Base-by-base conservation (phyloP, 2,797 vertebrate species). In the Poecile montanus region DNA sequence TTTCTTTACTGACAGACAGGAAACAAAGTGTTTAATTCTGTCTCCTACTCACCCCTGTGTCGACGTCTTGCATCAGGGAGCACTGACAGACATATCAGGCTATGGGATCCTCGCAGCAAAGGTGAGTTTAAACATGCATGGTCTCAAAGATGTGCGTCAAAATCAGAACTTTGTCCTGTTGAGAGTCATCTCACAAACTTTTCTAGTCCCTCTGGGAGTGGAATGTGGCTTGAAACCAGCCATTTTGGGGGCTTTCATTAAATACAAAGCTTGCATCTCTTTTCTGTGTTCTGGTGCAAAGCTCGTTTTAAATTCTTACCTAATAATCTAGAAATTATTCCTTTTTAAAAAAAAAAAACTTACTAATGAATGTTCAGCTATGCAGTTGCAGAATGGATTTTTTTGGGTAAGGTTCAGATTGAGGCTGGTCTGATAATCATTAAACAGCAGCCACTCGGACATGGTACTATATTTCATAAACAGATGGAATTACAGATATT, bases 51-150 rank as follows among this genome's bases (percentile, higher is more conserved):
- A 2, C 98, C 98, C 2, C 94, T 99, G 79, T 99, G 99, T 96
- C 98, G 98, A 26, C 98, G 99, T 42, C 98, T 99, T 60, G 99
- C 99, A 16, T 99, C 99, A 3, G 99, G 99, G 78, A 99, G 98
- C 97, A 98, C 99, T 1, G 99, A 99, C 97, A 97, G 99, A 96
- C 99, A 99, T 65, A 98, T 99, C 83, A 96, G 99, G 32, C 97
- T 99, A 2, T 99, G 99, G 99, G 99, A 99, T 97, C 99, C 99
- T 75, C 98, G 99, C 62, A 98, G 98, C 73, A 99, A 99, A 99
- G 99, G 99, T 99, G 85, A 95, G 75, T 27, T 67, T 45, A 65
- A 75, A 53, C 26, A 5, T 6, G 16, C 15, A 14, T 4, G 7
- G 45, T 66, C 21, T 26, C 26, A 34, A 30, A 85, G 21, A 8